Conservation (phyloP, 2,888 invertebrate genomes). For the Pammene fasciana region DNA sequence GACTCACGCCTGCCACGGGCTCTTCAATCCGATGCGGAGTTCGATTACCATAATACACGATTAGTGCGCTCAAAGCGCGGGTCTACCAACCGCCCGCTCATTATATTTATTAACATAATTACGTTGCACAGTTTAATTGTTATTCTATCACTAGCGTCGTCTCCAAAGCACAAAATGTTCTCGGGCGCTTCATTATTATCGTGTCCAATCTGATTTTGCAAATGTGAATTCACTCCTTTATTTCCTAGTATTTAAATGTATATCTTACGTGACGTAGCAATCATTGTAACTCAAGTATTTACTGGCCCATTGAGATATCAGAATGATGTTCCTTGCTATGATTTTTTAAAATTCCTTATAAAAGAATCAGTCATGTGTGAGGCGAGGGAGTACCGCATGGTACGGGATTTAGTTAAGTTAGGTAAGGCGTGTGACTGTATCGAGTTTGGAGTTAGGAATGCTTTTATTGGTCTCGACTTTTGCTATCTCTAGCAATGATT, state of each 20-base stretch:
- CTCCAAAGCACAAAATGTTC: slow-evolving; percentile 50
- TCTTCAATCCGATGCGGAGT: background rate
- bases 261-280: slow-evolving; percentile 75
- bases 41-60: slow-evolving; percentile 33
- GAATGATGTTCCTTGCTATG: slow-evolving; percentile 66
- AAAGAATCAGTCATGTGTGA: slow-evolving; percentile 46
- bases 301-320: slow-evolving; percentile 69
- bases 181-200: slow-evolving; percentile 49
- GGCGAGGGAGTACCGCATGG: slow-evolving; percentile 65
- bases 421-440: slow-evolving; percentile 75
- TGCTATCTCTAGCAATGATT: slow-evolving; percentile 61
- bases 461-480: slow-evolving; percentile 60
- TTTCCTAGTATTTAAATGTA: slow-evolving; percentile 70
- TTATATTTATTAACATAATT: slow-evolving; percentile 43
- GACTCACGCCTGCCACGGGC: background rate
- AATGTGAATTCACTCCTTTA: slow-evolving; percentile 43
- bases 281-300: slow-evolving; percentile 75
- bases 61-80: slow-evolving; percentile 27
- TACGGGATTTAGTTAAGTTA: slow-evolving; percentile 70
- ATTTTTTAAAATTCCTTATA: slow-evolving; percentile 59
- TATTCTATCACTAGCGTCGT: slow-evolving; percentile 22
- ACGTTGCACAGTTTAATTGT: slow-evolving; percentile 66
- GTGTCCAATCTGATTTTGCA: slow-evolving; percentile 50
- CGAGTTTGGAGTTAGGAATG: slow-evolving; percentile 58
- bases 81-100: slow-evolving; percentile 15